Evolutionary conservation across 1,140 invertebrate species (phyloP).

Genomic region (Bemisia tabaci): DNA sequence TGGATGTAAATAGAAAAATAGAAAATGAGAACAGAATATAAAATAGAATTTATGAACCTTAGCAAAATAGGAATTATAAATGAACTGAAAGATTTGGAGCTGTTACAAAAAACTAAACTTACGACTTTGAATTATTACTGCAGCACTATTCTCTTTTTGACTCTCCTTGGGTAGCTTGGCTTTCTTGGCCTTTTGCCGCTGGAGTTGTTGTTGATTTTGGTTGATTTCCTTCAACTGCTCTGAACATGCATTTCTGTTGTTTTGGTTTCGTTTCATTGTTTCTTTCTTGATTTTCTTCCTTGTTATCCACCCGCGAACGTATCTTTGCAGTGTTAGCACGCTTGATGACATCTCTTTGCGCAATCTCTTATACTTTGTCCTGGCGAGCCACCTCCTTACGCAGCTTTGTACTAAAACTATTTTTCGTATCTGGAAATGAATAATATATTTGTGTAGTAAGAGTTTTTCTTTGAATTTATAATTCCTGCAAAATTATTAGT

Average conservation of each 20-base stretch:
- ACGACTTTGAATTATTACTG: conserved; percentile 51
- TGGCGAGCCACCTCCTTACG: conserved; percentile 54
- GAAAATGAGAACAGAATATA: too few relatives aligned
- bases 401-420: conserved; percentile 56
- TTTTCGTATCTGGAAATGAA: conserved; percentile 41
- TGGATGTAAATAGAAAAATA: too few relatives aligned
- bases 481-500: too few relatives aligned
- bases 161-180: conserved; percentile 21
- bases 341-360: conserved; percentile 46
- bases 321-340: conserved; percentile 49
- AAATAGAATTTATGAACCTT: too few relatives aligned
- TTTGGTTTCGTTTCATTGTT: conserved; percentile 14
- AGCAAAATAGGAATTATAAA: too few relatives aligned
- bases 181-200: conserved; percentile 3
- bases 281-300: conserved; percentile 22
- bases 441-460: conserved; percentile 11
- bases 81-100: too few relatives aligned
- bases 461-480: too few relatives aligned
- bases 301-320: conserved; percentile 48
- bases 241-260: not conserved
- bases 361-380: conserved; percentile 34
- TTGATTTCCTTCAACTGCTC: conserved; percentile 4
- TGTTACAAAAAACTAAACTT: conserved; percentile 27
- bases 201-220: conserved; percentile 5
- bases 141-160: conserved; percentile 33